These are phyloP conservation scores for Sitodiplosis mosellana DNA, from an alignment of 1,140 invertebrate species.

Conservation along the genomic window DNA sequence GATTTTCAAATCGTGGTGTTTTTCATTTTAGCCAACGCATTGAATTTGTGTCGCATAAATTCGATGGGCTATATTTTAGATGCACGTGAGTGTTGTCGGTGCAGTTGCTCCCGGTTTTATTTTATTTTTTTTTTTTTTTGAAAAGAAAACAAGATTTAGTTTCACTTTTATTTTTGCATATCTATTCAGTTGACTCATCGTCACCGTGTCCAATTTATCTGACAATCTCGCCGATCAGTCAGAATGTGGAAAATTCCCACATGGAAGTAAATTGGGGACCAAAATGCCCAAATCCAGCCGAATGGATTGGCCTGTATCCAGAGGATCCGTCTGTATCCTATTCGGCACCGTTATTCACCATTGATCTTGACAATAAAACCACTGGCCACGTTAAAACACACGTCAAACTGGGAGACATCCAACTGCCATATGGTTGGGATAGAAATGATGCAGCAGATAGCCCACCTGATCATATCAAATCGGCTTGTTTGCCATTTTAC, in stretches of 20 bases:
- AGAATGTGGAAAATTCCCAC: constrained; percentile 25
- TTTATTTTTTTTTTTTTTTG: neutral
- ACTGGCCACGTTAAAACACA: constrained; percentile 26
- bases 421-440: constrained; percentile 31
- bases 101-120: too few relatives aligned
- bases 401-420: constrained; percentile 27
- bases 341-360: constrained; percentile 14
- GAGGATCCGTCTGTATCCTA: constrained; percentile 15
- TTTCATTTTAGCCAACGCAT: neutral
- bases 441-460: constrained; percentile 14
- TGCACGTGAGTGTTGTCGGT: neutral
- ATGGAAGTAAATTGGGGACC: constrained; percentile 34
- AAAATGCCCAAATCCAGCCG: constrained; percentile 21
- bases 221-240: constrained; percentile 14
- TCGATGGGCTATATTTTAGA: neutral
- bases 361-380: constrained; percentile 14
- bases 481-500: constrained; percentile 27
- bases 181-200: neutral
- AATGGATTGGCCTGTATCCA: constrained; percentile 19
- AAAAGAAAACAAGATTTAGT: too few relatives aligned
- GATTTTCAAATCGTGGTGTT: neutral
- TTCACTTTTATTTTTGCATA: too few relatives aligned
- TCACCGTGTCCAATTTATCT: constrained; percentile 15
- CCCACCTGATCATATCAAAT: constrained; percentile 11
- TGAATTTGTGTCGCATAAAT: neutral